Evolutionary conservation across 2,113 vertebrate species (phyloP), one percentile per base, ranked within the genome.

Genomic region (Pipa parva): DNA sequence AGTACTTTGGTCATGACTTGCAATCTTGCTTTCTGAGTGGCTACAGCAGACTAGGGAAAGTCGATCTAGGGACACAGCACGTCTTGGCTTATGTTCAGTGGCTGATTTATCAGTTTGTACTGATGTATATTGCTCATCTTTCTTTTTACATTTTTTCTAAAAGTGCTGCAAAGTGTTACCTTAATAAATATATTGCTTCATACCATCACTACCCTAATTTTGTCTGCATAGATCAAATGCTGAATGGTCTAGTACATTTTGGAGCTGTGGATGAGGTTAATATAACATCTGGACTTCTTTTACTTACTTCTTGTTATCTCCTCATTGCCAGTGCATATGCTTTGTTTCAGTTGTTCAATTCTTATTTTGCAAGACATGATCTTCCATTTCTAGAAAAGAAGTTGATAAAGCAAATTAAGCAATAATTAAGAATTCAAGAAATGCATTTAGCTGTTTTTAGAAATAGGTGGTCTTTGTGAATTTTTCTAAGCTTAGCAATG

Each of bases 361-460:
- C 93, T 94, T 88, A 95, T 94, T 85, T 88, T 92, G 78, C 94
- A 97, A 21, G 95, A 94, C 95, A 97, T 98, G 71, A 98, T 92
- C 88, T 97, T 96, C 97, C 97, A 99, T 66, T 95, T 94, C 97
- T 99, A 88, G 62, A 79, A 49, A 78, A 73, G 75, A 57, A 75
- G 37, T 49, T n/a, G n/a, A n/a, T n/a, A n/a, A n/a, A n/a, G n/a
- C n/a, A n/a, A n/a, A n/a, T n/a, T n/a, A n/a, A n/a, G n/a, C n/a
- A n/a, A n/a, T n/a, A n/a, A n/a, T n/a, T n/a, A n/a, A n/a, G n/a
- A n/a, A n/a, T n/a, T n/a, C n/a, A n/a, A n/a, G n/a, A n/a, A n/a
- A n/a, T n/a, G n/a, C n/a, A n/a, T n/a, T n/a, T n/a, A n/a, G n/a
- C n/a, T n/a, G n/a, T n/a, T n/a, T n/a, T n/a, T n/a, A n/a, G n/a